Conservation (phyloP, 1,140 invertebrate genomes). For the Epicauta chinensis region DNA sequence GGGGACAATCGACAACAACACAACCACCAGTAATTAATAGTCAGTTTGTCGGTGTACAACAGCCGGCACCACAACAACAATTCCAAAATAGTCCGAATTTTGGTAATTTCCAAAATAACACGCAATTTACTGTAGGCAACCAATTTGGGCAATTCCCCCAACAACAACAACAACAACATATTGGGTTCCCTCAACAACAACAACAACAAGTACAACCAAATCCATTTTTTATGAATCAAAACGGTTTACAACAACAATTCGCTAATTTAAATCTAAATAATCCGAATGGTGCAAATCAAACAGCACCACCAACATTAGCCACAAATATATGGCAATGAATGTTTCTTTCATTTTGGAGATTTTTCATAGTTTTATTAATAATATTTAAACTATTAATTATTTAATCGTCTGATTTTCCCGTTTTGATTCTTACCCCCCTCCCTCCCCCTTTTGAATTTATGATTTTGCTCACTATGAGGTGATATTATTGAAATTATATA, state of each 20-base stretch:
- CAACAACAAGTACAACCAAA: conserved; percentile 22
- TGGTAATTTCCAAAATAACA: conserved; percentile 5
- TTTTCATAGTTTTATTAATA: too few relatives aligned
- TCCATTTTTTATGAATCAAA: conserved; percentile 34
- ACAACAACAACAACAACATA: conserved; percentile 10
- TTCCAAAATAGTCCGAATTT: conserved; percentile 5
- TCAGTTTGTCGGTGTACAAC: conserved; percentile 14
- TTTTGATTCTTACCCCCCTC: conserved; percentile 9
- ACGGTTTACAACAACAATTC: conserved; percentile 36
- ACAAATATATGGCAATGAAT: conserved; percentile 38
- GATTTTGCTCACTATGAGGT: conserved; percentile 11
- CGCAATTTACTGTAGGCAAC: conserved; percentile 6
- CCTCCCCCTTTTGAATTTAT: too few relatives aligned
- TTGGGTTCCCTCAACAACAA: conserved; percentile 6
- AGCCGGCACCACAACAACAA: conserved; percentile 15
- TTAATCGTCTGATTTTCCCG: conserved; percentile 6
- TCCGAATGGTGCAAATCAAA: conserved; percentile 9
- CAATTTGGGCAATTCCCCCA: conserved; percentile 8
- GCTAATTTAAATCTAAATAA: conserved; percentile 33
- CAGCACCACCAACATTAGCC: conserved; percentile 21
- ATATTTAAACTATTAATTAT: conserved; percentile 1
- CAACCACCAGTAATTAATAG: conserved; percentile 8
- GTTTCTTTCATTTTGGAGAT: too few relatives aligned
- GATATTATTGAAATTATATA: conserved; percentile 11
- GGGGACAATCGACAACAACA: conserved; percentile 7